Evolutionary conservation across 2,888 invertebrate genomes (phyloP).

Genomic region (Cepaea hortensis): DNA sequence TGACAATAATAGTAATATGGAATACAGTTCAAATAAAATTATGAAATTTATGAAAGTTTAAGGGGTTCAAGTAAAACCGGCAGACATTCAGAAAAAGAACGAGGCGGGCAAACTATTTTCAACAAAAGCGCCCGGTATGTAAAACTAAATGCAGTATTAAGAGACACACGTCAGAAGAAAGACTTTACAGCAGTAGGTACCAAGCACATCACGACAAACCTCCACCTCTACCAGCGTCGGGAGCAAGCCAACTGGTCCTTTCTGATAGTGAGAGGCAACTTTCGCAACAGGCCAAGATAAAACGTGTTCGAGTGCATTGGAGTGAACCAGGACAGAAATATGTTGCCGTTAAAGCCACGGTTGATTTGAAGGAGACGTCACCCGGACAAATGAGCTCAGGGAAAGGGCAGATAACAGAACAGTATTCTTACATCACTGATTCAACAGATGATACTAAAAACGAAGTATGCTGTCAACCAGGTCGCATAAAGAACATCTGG

Average conservation of each 20-base stretch:
- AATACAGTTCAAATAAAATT: too few relatives aligned
- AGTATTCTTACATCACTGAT: background rate
- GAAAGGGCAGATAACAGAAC: slow-evolving; percentile 1
- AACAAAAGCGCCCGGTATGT: background rate
- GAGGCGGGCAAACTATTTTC: background rate
- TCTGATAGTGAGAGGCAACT: background rate
- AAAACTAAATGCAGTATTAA: background rate
- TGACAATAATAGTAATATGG: too few relatives aligned
- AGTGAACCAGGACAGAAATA: background rate
- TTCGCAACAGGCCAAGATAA: background rate
- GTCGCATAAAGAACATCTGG: too few relatives aligned
- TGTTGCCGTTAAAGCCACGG: background rate
- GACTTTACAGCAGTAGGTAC: background rate
- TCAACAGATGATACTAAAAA: slow-evolving; percentile 4
- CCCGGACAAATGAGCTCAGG: slow-evolving; percentile 31
- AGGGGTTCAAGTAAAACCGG: background rate
- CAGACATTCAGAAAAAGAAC: background rate
- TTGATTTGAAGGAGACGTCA: slow-evolving; percentile 21
- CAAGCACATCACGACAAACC: background rate
- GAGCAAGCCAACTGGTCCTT: background rate
- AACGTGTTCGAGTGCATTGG: background rate
- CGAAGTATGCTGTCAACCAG: background rate
- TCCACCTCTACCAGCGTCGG: background rate
- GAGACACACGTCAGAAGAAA: background rate
- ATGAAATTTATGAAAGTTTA: too few relatives aligned